Evolutionary conservation across 1,140 invertebrate species (phyloP).

Genomic region (Anagrus nilaparvatae): DNA sequence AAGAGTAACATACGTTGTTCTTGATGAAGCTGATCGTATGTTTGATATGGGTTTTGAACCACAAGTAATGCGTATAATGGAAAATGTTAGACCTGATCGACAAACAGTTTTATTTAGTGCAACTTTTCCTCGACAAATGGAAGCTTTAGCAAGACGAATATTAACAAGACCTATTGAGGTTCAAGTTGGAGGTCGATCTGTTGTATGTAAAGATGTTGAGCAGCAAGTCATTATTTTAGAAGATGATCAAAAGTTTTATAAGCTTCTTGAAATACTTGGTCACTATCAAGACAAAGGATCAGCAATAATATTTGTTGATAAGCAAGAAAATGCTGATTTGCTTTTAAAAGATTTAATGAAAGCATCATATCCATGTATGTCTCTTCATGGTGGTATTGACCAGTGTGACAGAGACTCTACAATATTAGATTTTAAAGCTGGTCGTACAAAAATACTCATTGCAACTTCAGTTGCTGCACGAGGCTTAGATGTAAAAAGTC

Average conservation of each 20-base stretch:
- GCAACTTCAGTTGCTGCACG: constrained; percentile 95
- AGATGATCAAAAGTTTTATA: constrained; percentile 97
- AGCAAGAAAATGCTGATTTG: constrained; percentile 95
- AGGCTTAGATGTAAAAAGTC: constrained; percentile 95
- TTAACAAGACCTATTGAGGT: constrained; percentile 94
- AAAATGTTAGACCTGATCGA: constrained; percentile 92
- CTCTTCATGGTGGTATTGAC: constrained; percentile 97
- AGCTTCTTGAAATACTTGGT: constrained; percentile 90
- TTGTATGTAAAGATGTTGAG: constrained; percentile 97
- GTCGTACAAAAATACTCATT: constrained; percentile 73
- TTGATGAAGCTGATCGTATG: constrained; percentile 99
- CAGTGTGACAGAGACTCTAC: constrained; percentile 98
- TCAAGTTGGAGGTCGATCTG: constrained; percentile 92
- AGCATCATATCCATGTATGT: constrained; percentile 90
- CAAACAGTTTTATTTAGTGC: constrained; percentile 99
- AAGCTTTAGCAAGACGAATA: constrained; percentile 89
- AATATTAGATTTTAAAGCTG: constrained; percentile 95
- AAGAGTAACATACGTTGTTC: constrained; percentile 90
- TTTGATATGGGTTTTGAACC: constrained; percentile 99
- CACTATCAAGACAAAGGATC: constrained; percentile 89
- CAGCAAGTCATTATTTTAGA: constrained; percentile 90
- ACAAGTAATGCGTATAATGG: constrained; percentile 86
- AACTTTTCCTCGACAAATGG: constrained; percentile 98
- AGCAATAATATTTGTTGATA: constrained; percentile 96
- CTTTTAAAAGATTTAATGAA: constrained; percentile 93